Evolutionary conservation across 2,797 vertebrate genomes (phyloP), one percentile per base, ranked within the genome.

Genomic region (Hozukius guyotensis): DNA sequence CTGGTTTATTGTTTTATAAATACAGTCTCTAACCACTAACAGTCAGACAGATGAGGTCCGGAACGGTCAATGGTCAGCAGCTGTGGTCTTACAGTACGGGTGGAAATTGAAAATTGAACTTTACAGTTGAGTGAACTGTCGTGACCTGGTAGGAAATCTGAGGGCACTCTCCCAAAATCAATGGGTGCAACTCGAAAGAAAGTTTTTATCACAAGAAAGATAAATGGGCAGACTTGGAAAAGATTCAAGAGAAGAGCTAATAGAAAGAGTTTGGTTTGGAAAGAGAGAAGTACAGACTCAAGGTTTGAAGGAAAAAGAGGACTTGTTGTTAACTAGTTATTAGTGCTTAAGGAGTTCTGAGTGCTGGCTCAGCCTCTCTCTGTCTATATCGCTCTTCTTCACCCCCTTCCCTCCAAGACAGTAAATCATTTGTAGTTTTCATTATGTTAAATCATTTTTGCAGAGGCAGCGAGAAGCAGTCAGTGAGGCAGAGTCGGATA

Each of bases 351-450:
- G 38, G 52, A 59, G 25, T 36, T 52, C 9, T 72, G 56, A 46
- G 42, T 85, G 79, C 78, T 83, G 75, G 42, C 79, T 84, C 83
- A 78, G 55, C 75, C 46, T 31, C 29, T 56, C 27, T 65, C 66
- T 10, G 61, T 59, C 72, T 68, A 46, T 20, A 14, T 72, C 76
- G 27, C 32, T 78, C 62, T 46, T 55, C 68, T 8, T 69, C 72
- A 64, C 24, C 29, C 25, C 22, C 13, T 31, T 53, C 2, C 4
- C 67, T 63, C 69, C 55, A 18, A 22, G 61, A 77, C 75, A 78
- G 70, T 52, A 72, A 80, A 57, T 80, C 77, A 67, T 72, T 61
- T 60, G 31, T 34, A 70, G 72, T 82, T 83, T 72, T 65, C 38
- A 32, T 79, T 67, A 55, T 60, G 63, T 72, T 71, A 53, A 81